Conservation (phyloP, 2,113 vertebrate species). For the Crypturellus undulatus region DNA sequence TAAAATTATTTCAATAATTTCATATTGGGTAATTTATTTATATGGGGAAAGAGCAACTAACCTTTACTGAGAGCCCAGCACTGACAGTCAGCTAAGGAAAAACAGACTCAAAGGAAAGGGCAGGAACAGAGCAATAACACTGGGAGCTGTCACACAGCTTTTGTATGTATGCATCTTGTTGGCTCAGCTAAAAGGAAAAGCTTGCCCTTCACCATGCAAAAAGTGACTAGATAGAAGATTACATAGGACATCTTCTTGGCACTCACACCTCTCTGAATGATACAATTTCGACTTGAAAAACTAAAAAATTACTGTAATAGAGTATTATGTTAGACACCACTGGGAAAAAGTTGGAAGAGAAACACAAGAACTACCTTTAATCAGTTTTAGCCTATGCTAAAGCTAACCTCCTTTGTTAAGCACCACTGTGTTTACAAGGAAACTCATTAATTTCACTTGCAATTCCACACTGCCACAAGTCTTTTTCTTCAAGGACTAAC, state of each 20-base stretch:
- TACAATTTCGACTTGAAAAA: not conserved
- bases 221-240: not conserved
- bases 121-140: not conserved
- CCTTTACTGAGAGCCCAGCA: not conserved
- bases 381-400: not conserved
- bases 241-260: not conserved
- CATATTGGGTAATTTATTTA: rapidly evolving
- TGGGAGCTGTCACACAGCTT: not conserved
- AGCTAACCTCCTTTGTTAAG: not conserved
- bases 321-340: not conserved
- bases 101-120: not conserved
- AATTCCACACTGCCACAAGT: not conserved
- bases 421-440: rapidly evolving
- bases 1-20: not conserved
- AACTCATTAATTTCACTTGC: not conserved
- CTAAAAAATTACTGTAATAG: not conserved
- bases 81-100: not conserved
- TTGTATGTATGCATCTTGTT: rapidly evolving
- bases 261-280: not conserved
- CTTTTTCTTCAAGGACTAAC: not conserved
- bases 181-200: not conserved
- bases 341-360: not conserved
- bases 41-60: not conserved
- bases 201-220: not conserved
- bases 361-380: not conserved